Conservation (phyloP, 2,797 vertebrate species). For the Acipenser transmontanus region DNA sequence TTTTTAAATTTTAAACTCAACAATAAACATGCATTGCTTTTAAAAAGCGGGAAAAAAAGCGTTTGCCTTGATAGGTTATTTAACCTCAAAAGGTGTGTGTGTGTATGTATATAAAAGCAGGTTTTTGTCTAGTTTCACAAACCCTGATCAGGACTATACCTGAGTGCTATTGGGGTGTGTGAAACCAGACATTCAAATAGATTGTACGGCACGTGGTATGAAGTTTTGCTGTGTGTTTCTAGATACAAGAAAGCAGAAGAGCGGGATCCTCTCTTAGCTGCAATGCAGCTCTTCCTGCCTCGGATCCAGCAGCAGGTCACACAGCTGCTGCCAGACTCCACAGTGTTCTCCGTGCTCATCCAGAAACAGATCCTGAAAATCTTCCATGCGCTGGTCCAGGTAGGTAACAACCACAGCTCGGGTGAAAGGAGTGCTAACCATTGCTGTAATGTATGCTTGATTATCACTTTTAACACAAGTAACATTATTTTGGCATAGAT, state of each 20-base stretch:
- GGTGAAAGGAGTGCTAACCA: background rate
- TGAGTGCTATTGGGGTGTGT: no score
- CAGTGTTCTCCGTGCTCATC: slow-evolving; percentile 86
- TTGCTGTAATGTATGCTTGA: no score
- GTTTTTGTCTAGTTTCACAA: background rate
- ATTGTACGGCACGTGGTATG: no score
- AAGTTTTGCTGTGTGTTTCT: slow-evolving; percentile 8
- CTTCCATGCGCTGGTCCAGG: slow-evolving; percentile 96
- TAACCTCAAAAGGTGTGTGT: background rate
- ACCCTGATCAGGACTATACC: no score
- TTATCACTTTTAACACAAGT: no score
- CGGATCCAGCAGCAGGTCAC: slow-evolving; percentile 84
- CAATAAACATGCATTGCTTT: no score
- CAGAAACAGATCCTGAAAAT: slow-evolving; percentile 98
- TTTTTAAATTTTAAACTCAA: no score
- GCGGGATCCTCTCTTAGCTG: slow-evolving; percentile 81
- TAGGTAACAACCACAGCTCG: slow-evolving; percentile 39
- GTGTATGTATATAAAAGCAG: slow-evolving; percentile 1
- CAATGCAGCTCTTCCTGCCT: slow-evolving; percentile 93
- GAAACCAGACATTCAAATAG: no score
- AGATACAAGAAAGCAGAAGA: slow-evolving; percentile 95
- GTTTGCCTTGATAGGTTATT: no score
- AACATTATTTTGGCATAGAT: no score
- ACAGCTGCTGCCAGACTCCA: slow-evolving; percentile 77
- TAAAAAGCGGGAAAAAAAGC: no score